Evolutionary conservation across 2,888 invertebrate species (phyloP), one percentile per base, ranked within the genome.

Genomic region (Himalopsyche anomala): DNA sequence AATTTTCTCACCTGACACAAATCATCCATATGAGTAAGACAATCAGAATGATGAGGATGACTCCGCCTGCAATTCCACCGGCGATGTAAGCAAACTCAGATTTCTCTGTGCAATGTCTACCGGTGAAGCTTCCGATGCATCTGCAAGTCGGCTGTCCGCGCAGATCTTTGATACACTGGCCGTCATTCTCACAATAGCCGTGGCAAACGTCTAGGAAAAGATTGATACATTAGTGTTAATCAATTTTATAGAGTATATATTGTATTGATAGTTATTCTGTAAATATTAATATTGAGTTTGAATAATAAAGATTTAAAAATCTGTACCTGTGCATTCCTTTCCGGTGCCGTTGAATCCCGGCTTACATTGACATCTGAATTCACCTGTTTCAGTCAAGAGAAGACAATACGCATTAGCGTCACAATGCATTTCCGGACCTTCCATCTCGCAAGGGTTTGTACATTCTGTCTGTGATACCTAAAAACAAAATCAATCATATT

Each of bases 1-100:
- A 12, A 51, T 12, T 62, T 19, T 62, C 89, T 88, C 91, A 96
- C 96, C 97, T 96, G 87, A 97, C 98, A 91, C 98, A 98, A 91
- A 98, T 98, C 98, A 98, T 98, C 98, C 98, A 98, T 89, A 98
- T 97, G 84, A 98, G 95, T 89, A 98, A 94, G 55, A 98, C 98
- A 90, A 98, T 95, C 91, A 98, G 95, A 90, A 98, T 98, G 89
- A 98, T 96, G 90, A 98, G 96, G 89, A 98, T 96, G 87, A 98
- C 98, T n/a, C 97, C 96, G 28, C 97, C 98, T 9, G 98, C 98
- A 89, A 98, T 98, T 12, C 98, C 98, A 80, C 98, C 98, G 83
- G 98, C 98, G 88, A 98, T 98, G 92, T 98, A 98, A 17, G 98
- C 98, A 91, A 98, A 98, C 90, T 98, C 97, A n/a, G 97, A 97